Evolutionary conservation across 2,888 invertebrate genomes (phyloP).

Genomic region (Drosophila incognita): DNA sequence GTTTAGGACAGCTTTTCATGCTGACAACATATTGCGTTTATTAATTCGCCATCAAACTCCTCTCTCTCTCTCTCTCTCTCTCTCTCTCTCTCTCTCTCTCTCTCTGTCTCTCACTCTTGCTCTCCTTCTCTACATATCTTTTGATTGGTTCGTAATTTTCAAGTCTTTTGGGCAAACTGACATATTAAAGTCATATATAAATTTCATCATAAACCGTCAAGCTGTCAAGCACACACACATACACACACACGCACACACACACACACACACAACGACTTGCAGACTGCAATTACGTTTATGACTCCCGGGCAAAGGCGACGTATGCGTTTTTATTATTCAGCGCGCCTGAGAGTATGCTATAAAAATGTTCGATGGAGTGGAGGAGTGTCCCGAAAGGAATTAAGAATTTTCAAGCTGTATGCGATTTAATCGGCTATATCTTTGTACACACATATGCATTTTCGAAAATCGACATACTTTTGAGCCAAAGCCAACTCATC

Average conservation of each 20-base stretch:
- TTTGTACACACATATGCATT: not conserved
- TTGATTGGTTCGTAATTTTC: conserved; percentile 50
- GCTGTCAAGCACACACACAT: conserved; percentile 15
- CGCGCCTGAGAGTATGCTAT: conserved; percentile 57
- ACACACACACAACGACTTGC: conserved; percentile 10
- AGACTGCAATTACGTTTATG: conserved; percentile 55
- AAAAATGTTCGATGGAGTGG: conserved; percentile 14
- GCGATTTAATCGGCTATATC: not conserved
- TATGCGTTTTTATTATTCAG: conserved; percentile 48
- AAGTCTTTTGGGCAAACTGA: conserved; percentile 30
- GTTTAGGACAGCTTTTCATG: conserved; percentile 1
- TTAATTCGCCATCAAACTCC: not conserved
- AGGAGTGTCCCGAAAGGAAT: not conserved
- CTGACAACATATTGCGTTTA: conserved; percentile 9
- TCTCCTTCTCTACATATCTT: conserved; percentile 4
- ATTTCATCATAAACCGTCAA: conserved; percentile 35
- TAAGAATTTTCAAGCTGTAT: not conserved
- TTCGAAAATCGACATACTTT: not conserved
- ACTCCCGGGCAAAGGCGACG: conserved; percentile 40
- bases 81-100: not conserved
- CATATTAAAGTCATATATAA: conserved; percentile 47
- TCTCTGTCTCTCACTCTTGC: not conserved
- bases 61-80: not conserved
- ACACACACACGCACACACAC: not conserved
- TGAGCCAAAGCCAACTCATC: not conserved